These are phyloP conservation scores for Nymphalis c-album DNA, from an alignment of 2,888 invertebrate species.

Conservation along the genomic window DNA sequence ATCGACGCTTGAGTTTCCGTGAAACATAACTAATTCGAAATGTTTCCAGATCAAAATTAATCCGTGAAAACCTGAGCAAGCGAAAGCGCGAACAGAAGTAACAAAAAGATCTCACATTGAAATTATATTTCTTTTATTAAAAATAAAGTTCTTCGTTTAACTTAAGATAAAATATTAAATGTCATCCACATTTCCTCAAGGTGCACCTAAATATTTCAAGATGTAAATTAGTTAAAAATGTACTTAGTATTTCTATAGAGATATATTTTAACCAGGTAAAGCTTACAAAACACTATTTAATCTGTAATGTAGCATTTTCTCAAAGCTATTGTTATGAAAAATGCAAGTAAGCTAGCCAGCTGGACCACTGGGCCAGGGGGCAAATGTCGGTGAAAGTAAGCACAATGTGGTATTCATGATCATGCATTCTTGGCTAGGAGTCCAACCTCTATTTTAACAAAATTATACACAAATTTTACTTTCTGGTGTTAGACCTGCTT, in stretches of 20 bases:
- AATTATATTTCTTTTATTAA: background rate
- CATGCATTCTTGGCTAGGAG: constrained; percentile 29
- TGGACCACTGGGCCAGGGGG: constrained; percentile 36
- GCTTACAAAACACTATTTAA: background rate
- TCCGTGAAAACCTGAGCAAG: constrained; percentile 42
- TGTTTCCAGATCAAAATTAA: constrained; percentile 46
- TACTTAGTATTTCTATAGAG: no score
- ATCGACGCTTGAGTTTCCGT: constrained; percentile 43
- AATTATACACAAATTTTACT: background rate
- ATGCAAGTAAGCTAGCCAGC: constrained; percentile 20
- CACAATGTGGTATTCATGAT: constrained; percentile 34
- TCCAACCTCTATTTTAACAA: background rate
- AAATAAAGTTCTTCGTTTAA: no score
- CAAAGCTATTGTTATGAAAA: constrained; percentile 3
- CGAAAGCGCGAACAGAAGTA: constrained; percentile 45
- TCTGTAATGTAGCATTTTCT: background rate
- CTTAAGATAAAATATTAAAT: no score
- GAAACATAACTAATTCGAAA: constrained; percentile 50
- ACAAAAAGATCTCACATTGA: constrained; percentile 13
- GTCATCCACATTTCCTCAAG: no score
- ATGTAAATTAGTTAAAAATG: no score
- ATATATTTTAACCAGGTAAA: no score
- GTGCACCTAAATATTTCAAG: no score
- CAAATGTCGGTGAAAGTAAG: constrained; percentile 43
- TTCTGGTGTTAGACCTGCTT: background rate